Percentiles rank a stretch among this genome's conserved stretches.
These are phyloP conservation scores for Micromys minutus DNA, from an alignment of 2,113 vertebrate genomes.

Conservation along the genomic window DNA sequence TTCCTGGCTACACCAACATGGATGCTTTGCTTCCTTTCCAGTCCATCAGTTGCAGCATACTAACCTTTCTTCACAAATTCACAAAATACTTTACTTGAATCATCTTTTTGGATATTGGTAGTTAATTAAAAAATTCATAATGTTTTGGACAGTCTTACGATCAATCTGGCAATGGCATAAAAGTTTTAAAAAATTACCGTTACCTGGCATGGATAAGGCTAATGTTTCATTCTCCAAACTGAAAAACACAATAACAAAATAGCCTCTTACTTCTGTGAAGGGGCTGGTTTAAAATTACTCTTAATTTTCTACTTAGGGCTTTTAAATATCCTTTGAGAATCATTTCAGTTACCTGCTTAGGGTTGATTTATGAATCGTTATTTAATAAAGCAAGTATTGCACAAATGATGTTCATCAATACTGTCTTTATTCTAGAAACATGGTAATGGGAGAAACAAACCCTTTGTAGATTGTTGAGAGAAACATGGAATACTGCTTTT, in stretches of 20 bases:
- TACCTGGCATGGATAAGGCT: neutral
- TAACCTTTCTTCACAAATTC: neutral
- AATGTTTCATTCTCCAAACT: neutral
- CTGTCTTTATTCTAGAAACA: neutral
- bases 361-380: neutral
- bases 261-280: neutral
- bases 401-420: neutral
- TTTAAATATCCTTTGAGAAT: neutral
- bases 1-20: neutral
- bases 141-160: neutral
- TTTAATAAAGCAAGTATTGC: neutral
- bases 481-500: neutral
- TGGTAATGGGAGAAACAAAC: neutral
- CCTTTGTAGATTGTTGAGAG: neutral
- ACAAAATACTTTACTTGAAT: constrained; percentile 10
- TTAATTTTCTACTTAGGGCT: constrained; percentile 12
- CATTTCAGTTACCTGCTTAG: constrained; percentile 20
- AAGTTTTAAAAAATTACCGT: neutral
- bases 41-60: neutral
- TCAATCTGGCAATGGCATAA: neutral
- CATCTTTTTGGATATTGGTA: neutral
- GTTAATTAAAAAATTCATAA: neutral
- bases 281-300: neutral
- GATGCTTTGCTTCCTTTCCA: neutral
- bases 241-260: neutral